Evolutionary conservation across 2,113 vertebrate genomes (phyloP), one percentile per base, ranked within the genome.

Genomic region (Shinisaurus crocodilurus): DNA sequence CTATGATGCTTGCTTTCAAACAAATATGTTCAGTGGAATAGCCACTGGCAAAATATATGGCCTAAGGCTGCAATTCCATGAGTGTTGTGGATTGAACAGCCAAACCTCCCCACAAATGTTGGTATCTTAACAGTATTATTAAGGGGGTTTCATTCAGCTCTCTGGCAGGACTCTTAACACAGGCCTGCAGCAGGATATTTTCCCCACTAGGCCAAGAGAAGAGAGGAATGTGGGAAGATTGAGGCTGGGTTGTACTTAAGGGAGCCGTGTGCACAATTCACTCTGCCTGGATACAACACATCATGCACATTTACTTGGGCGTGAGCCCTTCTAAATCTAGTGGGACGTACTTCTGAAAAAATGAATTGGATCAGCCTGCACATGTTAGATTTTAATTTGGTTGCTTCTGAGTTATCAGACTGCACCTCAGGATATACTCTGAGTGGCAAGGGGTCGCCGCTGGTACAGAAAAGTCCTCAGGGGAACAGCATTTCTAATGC

Each of bases 341-440:
- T n/a, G 48, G 25, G 27, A 5, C 37, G 40, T 15, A 13, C n/a
- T 37, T 76, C n/a, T 63, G 50, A 76, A 77, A 32, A 13, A n/a
- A 76, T 32, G 50, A 48, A 37, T 12, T 37, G 32, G 48, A 57
- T 34, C 32, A 13, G 16, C 5, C 48, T 37, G 65, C 45, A 20
- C 29, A 23, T 9, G 27, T 69, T 69, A 85, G 9, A 27, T 29
- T n/a, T 80, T 45, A 10, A 10, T 6, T 29, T 57, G 0, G 32
- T 40, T 74, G 0, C 0, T 45, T 1, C 40, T 6, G 0, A 20
- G 16, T 67, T 89, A 60, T 65, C 15, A 65, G n/a, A 1, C 23
- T 54, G 12, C 23, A 27, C 25, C 9, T 13, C 29, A n/a, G 54
- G 10, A 40, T 85, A 80, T 43, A 40, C 1, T 90, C 12, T 40